Base-by-base conservation (phyloP, 2,888 invertebrate species). In the Xestoiulus laeticollis region DNA sequence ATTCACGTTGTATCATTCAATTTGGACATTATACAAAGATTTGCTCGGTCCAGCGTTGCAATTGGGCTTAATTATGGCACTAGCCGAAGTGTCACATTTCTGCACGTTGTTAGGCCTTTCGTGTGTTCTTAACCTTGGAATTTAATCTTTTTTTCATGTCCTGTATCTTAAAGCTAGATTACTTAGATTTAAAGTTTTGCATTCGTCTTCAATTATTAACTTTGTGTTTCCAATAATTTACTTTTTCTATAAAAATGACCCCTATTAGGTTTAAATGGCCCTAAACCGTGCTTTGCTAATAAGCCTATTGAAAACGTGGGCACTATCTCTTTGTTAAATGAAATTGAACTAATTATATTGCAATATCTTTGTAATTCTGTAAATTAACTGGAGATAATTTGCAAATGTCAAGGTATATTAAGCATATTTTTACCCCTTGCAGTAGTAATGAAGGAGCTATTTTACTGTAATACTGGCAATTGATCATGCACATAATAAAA, bases 71-170 rank as follows among this genome's bases (percentile, higher is more conserved):
- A 78, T 78, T 3, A 16, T 2, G 14, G 14, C 14, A 3, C 30
- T 16, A 14, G 78, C 78, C 78, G 10, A 78, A 78, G 78, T 78
- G 78, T 78, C 78, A 78, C 78, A 78, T 78, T 78, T 78, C 78
- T 78, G 78, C 30, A 78, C 78, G 78, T 78, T 78, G 78, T 78
- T 78, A 78, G 78, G 78, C 78, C 78, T 78, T 30, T 30, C 14
- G 30, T n/a, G 30, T 78, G 78, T 78, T 78, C 78, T 78, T 78
- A 78, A 78, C 78, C 78, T 78, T 78, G 78, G 78, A 30, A 78
- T 30, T 78, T 30, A 78, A 30, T 16, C 30, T 1, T 12, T 1
- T 78, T 68, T 22, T 68, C 6, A 14, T 78, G 78, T 8, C 30
- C 6, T 14, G 30, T 10, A 30, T 78, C 10, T 59, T 78, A 12